Evolutionary conservation across 1,140 invertebrate genomes (phyloP).

Genomic region (Drosophila pseudoananassae): DNA sequence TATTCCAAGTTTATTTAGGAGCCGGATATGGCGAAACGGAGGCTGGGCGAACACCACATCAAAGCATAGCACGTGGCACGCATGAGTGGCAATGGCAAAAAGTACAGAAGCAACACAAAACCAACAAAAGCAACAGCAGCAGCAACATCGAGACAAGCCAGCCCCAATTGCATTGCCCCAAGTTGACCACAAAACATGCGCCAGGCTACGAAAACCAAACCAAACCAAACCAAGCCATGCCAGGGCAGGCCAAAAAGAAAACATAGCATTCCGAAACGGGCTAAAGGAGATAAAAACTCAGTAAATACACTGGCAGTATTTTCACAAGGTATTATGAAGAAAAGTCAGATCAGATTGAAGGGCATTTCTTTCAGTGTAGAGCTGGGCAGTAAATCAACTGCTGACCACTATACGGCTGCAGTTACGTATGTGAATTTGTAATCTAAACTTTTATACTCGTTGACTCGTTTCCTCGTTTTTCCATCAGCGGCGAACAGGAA

Average conservation of each 20-base stretch:
- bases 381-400: slow-evolving; percentile 72
- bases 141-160: slow-evolving; percentile 19
- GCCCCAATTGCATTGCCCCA: slow-evolving; percentile 73
- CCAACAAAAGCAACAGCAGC: slow-evolving; percentile 22
- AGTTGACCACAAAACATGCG: slow-evolving; percentile 79
- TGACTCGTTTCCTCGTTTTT: slow-evolving; percentile 57
- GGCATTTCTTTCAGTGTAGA: slow-evolving; percentile 7
- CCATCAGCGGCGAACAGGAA: slow-evolving; percentile 74
- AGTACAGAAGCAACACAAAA: slow-evolving; percentile 46
- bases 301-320: slow-evolving; percentile 11
- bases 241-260: slow-evolving; percentile 22
- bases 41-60: slow-evolving; percentile 58
- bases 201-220: slow-evolving; percentile 44
- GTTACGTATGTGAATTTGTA: slow-evolving; percentile 81
- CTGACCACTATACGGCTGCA: slow-evolving; percentile 61
- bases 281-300: slow-evolving; percentile 24
- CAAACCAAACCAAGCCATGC: slow-evolving; percentile 1
- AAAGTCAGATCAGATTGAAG: too few relatives aligned
- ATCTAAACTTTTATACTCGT: slow-evolving; percentile 78
- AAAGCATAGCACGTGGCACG: slow-evolving; percentile 79
- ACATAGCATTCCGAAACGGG: slow-evolving; percentile 26
- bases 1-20: slow-evolving; percentile 80
- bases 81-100: slow-evolving; percentile 78
- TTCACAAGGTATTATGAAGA: not conserved
- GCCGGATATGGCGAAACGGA: slow-evolving; percentile 34